These are phyloP conservation scores for Helobdella robusta DNA, from an alignment of 2,888 invertebrate species.

Conservation along the genomic window DNA sequence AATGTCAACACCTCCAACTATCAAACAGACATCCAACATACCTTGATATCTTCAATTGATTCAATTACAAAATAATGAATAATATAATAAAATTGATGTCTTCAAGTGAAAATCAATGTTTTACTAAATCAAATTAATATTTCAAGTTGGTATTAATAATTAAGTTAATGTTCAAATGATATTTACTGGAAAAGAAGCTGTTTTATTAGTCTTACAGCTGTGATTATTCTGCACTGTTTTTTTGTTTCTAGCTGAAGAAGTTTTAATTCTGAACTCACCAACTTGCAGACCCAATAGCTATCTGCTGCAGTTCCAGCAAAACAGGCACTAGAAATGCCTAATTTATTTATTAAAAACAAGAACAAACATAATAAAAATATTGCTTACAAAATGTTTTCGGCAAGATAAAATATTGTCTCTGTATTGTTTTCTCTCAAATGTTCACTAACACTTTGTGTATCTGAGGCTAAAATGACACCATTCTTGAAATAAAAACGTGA, in stretches of 20 bases:
- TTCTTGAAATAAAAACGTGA: neutral
- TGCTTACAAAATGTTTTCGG: conserved; percentile 16
- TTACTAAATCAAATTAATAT: neutral
- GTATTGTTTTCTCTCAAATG: conserved; percentile 7
- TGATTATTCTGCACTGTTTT: neutral
- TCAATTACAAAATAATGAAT: neutral
- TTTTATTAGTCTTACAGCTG: conserved; percentile 12
- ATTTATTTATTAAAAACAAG: neutral
- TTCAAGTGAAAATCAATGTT: neutral
- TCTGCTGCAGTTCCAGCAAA: conserved; percentile 18
- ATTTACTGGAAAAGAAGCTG: conserved; percentile 19
- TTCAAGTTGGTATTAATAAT: neutral
- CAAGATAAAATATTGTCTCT: neutral
- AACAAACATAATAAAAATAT: neutral
- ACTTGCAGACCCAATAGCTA: conserved; percentile 12
- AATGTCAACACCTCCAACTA: conserved; percentile 21
- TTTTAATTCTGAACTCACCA: conserved; percentile 13
- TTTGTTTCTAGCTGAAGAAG: conserved; percentile 22
- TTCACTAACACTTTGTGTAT: neutral
- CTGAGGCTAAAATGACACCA: conserved; percentile 15
- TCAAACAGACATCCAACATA: conserved; percentile 17
- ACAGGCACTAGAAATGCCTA: conserved; percentile 4
- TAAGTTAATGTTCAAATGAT: neutral
- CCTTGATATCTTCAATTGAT: conserved; percentile 16
- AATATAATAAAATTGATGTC: neutral